These are phyloP conservation scores for Gephyroberyx darwinii DNA, from an alignment of 2,797 vertebrate genomes.

Conservation along the genomic window DNA sequence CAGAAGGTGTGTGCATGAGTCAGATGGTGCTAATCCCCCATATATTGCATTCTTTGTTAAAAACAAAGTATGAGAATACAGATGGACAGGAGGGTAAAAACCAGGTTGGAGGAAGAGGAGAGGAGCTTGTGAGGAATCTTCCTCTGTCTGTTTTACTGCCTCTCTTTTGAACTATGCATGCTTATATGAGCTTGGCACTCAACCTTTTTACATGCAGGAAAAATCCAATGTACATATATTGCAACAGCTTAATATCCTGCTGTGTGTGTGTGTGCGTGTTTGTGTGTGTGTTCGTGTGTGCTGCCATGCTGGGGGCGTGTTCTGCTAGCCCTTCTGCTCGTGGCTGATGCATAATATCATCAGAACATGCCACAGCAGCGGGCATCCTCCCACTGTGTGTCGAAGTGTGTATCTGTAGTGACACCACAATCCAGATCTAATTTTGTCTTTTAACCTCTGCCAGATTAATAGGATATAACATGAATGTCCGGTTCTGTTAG, in stretches of 20 bases:
- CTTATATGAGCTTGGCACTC: conserved; percentile 49
- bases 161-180: conserved; percentile 53
- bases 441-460: conserved; percentile 80
- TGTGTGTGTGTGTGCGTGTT: conserved; percentile 36
- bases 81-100: conserved; percentile 43
- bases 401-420: conserved; percentile 44
- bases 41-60: conserved; percentile 2
- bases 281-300: conserved; percentile 62
- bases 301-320: conserved; percentile 75
- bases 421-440: conserved; percentile 71
- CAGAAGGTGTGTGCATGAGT: conserved; percentile 6
- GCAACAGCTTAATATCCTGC: conserved; percentile 68
- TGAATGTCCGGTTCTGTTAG: conserved; percentile 64
- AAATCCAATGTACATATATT: conserved; percentile 36
- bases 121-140: conserved; percentile 47
- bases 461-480: conserved; percentile 76
- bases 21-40: conserved; percentile 21
- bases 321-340: conserved; percentile 77
- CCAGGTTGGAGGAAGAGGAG: conserved; percentile 16
- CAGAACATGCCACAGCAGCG: conserved; percentile 74
- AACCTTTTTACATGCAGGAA: conserved; percentile 49
- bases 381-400: conserved; percentile 58
- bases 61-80: conserved; percentile 46
- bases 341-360: conserved; percentile 74
- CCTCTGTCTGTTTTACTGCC: conserved; percentile 48